Evolutionary conservation across 2,113 vertebrate species (phyloP), one percentile per base, ranked within the genome.

Genomic region (Podilymbus podiceps): DNA sequence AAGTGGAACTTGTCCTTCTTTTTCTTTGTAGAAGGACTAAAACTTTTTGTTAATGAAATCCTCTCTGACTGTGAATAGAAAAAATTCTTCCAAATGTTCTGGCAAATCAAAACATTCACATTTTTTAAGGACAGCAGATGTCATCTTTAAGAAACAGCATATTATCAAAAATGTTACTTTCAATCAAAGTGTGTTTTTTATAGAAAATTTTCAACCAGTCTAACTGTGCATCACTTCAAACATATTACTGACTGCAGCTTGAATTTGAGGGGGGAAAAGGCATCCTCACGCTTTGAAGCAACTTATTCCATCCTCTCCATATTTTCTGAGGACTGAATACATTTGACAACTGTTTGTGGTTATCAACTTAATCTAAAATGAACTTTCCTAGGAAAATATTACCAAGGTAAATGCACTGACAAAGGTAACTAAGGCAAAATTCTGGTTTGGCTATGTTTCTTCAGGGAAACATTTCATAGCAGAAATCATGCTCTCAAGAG

Each of bases 341-440:
- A 22, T 83, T 89, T 84, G 52, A 59, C 75, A 93, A 46, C 76
- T 91, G 53, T 93, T 95, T 94, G 35, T 89, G 47, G 19, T 89
- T 90, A 83, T 89, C 63, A 95, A 33, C 92, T 94, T 92, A 83
- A 93, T 74, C 18, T 60, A 68, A 94, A 95, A 85, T 80, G 85
- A 91, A 79, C 35, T 66, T 92, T 88, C 50, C 60, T 73, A 76
- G 38, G 38, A 90, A 91, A 95, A 73, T 81, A 91, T 88, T 91
- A 74, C 73, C 24, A 47, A 74, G 62, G 73, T 93, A 85, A 94
- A 95, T 35, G 85, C 55, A 67, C 59, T 88, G 90, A 63, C 62
- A 86, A 64, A 95, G n/a, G 68, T 87, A 94, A 85, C 92, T 71
- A 89, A 91, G 78, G 67, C 63, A 94, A 80, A 92, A 73, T 49